phyloP scores from a whole-genome alignment of 2,113 vertebrate genomes.

The Nestor notabilis region DNA sequence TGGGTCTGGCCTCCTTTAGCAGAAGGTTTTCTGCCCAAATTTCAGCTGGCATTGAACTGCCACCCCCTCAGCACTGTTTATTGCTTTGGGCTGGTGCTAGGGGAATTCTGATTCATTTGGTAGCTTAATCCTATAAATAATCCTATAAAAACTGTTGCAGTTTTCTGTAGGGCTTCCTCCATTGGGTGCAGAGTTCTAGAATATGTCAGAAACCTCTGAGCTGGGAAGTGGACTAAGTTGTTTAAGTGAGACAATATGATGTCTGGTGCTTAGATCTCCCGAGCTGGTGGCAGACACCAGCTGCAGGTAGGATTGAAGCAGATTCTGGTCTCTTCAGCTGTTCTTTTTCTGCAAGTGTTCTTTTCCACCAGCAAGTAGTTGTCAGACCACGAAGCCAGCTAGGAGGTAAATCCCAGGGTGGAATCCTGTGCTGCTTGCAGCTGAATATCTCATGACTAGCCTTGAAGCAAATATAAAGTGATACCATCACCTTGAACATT shows the following conservation, averaged over 20 bases:
- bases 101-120: background rate
- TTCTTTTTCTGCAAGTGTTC: background rate
- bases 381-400: background rate
- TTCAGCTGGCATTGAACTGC: background rate
- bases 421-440: background rate
- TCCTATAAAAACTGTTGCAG: background rate
- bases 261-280: background rate
- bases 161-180: background rate
- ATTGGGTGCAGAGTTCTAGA: background rate
- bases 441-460: background rate
- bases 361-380: background rate
- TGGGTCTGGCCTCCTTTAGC: background rate
- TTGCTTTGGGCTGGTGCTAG: background rate
- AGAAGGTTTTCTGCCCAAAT: background rate
- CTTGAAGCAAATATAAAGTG: background rate
- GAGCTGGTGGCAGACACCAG: background rate
- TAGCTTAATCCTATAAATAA: background rate
- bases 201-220: background rate
- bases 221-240: background rate
- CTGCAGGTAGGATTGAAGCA: background rate
- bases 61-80: background rate
- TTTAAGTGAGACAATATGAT: background rate
- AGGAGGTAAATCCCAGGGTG: background rate
- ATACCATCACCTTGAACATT: rapidly evolving
- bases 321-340: background rate